Evolutionary conservation across 2,888 invertebrate species (phyloP).

Genomic region (Pharmacophagus antenor): DNA sequence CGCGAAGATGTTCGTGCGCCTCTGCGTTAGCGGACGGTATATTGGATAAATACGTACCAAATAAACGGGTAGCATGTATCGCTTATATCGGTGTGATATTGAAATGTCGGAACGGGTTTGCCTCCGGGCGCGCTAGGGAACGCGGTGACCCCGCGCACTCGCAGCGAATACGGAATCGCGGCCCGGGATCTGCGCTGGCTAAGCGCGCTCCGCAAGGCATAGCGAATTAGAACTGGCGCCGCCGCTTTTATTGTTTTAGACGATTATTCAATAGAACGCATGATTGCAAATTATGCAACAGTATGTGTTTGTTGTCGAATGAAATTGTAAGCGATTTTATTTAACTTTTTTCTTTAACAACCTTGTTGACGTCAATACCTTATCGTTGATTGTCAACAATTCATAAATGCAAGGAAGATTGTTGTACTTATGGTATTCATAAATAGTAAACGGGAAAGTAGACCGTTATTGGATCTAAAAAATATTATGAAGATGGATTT

Average conservation of each 20-base stretch:
- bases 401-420: neutral
- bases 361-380: no score
- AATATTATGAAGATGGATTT: neutral
- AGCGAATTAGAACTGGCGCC: slow-evolving; percentile 72
- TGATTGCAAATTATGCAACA: no score
- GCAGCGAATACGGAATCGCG: slow-evolving; percentile 36
- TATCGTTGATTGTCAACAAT: neutral
- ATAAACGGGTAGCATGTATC: slow-evolving; percentile 61
- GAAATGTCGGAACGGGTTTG: slow-evolving; percentile 77
- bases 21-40: slow-evolving; percentile 14
- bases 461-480: neutral
- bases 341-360: no score
- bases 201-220: slow-evolving; percentile 54
- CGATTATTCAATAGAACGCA: slow-evolving; percentile 41
- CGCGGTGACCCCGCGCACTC: slow-evolving; percentile 66
- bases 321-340: no score
- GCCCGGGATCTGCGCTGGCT: slow-evolving; percentile 33
- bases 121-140: slow-evolving; percentile 62
- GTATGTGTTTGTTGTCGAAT: no score
- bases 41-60: slow-evolving; percentile 36
- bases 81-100: slow-evolving; percentile 70
- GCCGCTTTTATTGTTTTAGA: slow-evolving; percentile 62
- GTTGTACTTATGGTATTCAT: neutral
- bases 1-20: neutral
- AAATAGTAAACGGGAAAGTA: neutral